Conservation (phyloP, 2,113 vertebrate species). For the Rhinichthys klamathensis region DNA sequence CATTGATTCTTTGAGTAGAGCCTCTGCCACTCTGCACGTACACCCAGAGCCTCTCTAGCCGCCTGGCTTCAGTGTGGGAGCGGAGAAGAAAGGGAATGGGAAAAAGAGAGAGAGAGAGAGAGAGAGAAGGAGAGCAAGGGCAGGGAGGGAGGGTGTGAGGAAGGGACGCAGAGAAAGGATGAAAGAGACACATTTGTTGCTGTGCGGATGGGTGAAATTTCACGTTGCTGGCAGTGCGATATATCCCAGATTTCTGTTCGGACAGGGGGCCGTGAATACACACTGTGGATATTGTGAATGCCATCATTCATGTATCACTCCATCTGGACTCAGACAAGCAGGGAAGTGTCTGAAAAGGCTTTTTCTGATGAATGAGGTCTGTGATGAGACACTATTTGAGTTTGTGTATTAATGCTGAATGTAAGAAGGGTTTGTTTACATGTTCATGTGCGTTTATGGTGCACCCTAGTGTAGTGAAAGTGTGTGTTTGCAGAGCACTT, state of each 20-base stretch:
- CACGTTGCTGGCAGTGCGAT: constrained; percentile 48
- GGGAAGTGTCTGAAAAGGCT: constrained; percentile 34
- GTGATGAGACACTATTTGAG: constrained; percentile 5
- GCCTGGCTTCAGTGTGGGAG: constrained; percentile 57
- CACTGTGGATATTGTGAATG: constrained; percentile 55
- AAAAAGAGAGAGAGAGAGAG: constrained; percentile 9
- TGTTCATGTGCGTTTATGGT: neutral
- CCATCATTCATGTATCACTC: constrained; percentile 55
- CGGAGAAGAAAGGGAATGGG: constrained; percentile 48
- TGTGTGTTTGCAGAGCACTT: neutral
- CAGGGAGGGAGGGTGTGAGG: constrained; percentile 36
- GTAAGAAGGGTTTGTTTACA: neutral
- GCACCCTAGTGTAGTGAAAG: neutral
- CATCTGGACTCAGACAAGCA: constrained; percentile 48
- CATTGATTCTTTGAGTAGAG: constrained; percentile 66
- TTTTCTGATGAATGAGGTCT: constrained; percentile 52
- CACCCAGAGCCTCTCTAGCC: constrained; percentile 50
- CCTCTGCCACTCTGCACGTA: constrained; percentile 74
- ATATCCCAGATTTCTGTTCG: constrained; percentile 59
- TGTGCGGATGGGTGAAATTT: constrained; percentile 63
- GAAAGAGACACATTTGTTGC: constrained; percentile 55
- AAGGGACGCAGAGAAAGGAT: constrained; percentile 41
- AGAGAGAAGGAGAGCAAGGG: constrained; percentile 44
- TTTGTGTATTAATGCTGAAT: constrained; percentile 10
- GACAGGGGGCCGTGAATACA: constrained; percentile 49